These are phyloP conservation scores for Noctua comes DNA, from an alignment of 2,888 invertebrate genomes.

Conservation along the genomic window DNA sequence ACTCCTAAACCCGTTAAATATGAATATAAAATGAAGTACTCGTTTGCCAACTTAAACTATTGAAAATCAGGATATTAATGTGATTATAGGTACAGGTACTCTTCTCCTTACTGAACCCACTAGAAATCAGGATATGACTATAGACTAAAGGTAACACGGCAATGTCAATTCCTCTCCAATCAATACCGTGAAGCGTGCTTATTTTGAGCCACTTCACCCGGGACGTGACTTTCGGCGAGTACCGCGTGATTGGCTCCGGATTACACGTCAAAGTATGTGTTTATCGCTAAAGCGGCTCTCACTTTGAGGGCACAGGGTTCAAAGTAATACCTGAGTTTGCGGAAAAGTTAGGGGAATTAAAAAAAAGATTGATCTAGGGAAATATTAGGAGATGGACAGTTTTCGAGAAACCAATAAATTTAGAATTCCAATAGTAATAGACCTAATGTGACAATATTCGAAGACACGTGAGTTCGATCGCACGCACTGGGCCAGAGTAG, in stretches of 20 bases:
- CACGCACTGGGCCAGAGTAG: neutral
- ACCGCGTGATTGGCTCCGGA: slow-evolving; percentile 54
- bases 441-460: neutral
- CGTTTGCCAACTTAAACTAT: neutral
- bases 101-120: neutral
- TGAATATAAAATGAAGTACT: too few species aligned
- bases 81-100: neutral
- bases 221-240: slow-evolving; percentile 63
- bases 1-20: neutral
- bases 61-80: neutral
- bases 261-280: slow-evolving; percentile 54
- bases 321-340: slow-evolving; percentile 36
- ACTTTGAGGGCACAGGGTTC: slow-evolving; percentile 42
- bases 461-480: neutral
- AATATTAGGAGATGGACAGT: neutral
- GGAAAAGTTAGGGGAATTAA: neutral
- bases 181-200: slow-evolving; percentile 56
- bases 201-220: slow-evolving; percentile 47
- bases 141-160: slow-evolving; percentile 11
- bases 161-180: slow-evolving; percentile 44
- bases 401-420: neutral
- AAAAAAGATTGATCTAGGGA: neutral
- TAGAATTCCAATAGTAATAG: neutral
- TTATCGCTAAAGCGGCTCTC: slow-evolving; percentile 54
- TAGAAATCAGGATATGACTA: neutral